These are phyloP conservation scores for Choristoneura fumiferana DNA, from an alignment of 1,140 invertebrate genomes.

Conservation along the genomic window DNA sequence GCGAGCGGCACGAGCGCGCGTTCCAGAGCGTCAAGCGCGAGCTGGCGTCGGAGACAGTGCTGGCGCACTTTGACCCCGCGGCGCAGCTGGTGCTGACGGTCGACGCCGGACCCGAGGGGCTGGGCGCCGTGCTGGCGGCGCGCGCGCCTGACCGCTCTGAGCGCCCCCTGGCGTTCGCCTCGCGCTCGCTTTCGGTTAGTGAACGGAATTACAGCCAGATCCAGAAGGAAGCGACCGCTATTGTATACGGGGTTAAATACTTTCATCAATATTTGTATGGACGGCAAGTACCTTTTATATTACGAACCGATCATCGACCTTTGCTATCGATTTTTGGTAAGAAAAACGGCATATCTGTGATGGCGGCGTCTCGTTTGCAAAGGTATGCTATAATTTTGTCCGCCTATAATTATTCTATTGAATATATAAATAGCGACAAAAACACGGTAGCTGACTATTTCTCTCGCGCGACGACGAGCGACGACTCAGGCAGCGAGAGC, in stretches of 20 bases:
- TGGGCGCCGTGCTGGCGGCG: background rate
- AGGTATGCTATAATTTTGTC: conserved; percentile 44
- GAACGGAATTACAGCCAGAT: background rate
- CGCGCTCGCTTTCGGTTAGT: background rate
- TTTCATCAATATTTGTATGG: too few relatives aligned
- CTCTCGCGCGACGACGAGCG: conserved; percentile 27
- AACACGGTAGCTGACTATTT: conserved; percentile 44
- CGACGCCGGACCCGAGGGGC: background rate
- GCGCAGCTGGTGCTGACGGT: background rate
- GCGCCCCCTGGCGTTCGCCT: background rate
- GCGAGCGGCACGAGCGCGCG: background rate
- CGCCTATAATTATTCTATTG: conserved; percentile 46
- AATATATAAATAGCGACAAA: conserved; percentile 35
- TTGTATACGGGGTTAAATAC: too few relatives aligned
- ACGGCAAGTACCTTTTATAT: too few relatives aligned
- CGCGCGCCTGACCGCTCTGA: background rate
- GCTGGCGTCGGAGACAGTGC: background rate
- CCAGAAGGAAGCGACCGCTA: too few relatives aligned
- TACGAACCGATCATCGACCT: background rate
- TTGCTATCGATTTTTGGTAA: conserved; percentile 8
- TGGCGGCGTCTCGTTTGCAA: conserved; percentile 38
- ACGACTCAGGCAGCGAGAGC: background rate
- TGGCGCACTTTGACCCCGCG: background rate
- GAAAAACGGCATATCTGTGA: conserved; percentile 23
- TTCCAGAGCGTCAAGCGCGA: background rate